A percentile compares a stretch with the other conserved stretches of the same genome.
These are phyloP conservation scores for Argyresthia albistria DNA, from an alignment of 2,888 invertebrate species.

Conservation along the genomic window DNA sequence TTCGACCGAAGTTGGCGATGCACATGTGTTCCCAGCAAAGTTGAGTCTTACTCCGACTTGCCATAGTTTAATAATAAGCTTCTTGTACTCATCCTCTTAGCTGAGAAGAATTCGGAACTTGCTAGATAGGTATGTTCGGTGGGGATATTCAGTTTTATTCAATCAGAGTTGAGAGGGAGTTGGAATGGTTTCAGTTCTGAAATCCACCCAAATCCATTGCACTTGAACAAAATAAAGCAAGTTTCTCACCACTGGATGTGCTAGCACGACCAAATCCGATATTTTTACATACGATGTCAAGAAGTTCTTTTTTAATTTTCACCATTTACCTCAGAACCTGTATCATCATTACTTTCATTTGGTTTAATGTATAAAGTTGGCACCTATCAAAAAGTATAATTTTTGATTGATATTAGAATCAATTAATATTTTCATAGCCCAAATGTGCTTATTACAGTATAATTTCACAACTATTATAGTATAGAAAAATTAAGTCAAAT, in stretches of 20 bases:
- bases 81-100: slow-evolving; percentile 11
- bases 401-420: no score
- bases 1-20: slow-evolving; percentile 1
- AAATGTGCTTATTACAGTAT: no score
- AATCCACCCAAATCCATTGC: not conserved
- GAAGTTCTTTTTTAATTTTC: no score
- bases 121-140: not conserved
- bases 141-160: not conserved
- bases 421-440: no score
- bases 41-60: slow-evolving; percentile 9
- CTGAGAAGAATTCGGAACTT: not conserved
- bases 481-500: no score
- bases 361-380: no score
- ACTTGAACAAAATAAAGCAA: not conserved
- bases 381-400: no score
- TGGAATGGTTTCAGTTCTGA: not conserved
- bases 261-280: no score
- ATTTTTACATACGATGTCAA: no score
- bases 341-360: no score
- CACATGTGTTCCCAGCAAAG: slow-evolving; percentile 11
- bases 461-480: no score
- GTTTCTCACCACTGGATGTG: not conserved
- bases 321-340: no score
- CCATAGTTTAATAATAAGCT: slow-evolving; percentile 14
- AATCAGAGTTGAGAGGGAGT: not conserved